Evolutionary conservation across 2,797 vertebrate genomes (phyloP).

Genomic region (Cynodonichthys magdalenae): DNA sequence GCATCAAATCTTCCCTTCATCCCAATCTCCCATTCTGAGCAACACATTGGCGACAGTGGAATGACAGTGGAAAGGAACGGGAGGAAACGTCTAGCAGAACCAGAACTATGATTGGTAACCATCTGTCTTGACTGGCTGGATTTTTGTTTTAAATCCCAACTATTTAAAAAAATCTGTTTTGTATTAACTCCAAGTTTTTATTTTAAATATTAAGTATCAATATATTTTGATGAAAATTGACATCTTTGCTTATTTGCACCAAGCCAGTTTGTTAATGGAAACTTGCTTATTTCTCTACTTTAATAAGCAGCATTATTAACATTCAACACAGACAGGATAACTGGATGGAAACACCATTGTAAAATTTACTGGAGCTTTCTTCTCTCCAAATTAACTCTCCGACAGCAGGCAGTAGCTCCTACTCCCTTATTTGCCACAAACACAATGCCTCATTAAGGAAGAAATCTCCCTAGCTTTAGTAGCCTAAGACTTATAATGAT

Average conservation of each 20-base stretch:
- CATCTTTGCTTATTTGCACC: not conserved
- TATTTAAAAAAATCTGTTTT: too few relatives aligned
- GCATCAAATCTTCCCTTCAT: too few relatives aligned
- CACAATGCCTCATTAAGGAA: slow-evolving; percentile 32
- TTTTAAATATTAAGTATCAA: too few relatives aligned
- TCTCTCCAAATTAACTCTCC: slow-evolving; percentile 1
- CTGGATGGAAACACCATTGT: not conserved
- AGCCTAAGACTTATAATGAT: slow-evolving; percentile 45
- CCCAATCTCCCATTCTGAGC: too few relatives aligned
- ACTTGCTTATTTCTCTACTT: not conserved
- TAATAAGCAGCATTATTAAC: not conserved
- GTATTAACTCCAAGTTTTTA: too few relatives aligned
- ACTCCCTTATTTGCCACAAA: slow-evolving; percentile 22
- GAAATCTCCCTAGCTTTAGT: slow-evolving; percentile 28
- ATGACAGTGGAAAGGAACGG: too few relatives aligned
- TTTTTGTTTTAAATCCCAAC: too few relatives aligned
- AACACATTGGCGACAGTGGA: too few relatives aligned
- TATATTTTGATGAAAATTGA: not conserved
- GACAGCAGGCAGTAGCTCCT: not conserved
- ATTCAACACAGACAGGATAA: not conserved
- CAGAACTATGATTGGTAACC: too few relatives aligned
- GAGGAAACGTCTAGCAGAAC: too few relatives aligned
- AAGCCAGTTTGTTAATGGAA: not conserved
- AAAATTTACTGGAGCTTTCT: slow-evolving; percentile 9
- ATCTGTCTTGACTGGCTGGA: too few relatives aligned